Evolutionary conservation across 2,888 invertebrate species (phyloP), one percentile per base, ranked within the genome.

Genomic region (Ypsolopha scabrella): DNA sequence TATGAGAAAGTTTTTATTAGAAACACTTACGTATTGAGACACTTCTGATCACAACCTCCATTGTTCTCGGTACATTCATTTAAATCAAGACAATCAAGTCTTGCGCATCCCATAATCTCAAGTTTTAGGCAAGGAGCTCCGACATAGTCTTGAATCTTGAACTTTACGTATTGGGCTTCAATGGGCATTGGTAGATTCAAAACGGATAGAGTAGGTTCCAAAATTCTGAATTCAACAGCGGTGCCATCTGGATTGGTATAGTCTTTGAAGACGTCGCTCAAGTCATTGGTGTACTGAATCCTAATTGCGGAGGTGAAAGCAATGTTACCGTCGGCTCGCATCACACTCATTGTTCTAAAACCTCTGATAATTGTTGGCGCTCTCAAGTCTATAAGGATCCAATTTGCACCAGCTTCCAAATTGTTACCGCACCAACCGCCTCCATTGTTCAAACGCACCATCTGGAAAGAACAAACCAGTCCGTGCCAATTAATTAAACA

Each of bases 41-140:
- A 97, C 78, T 96, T 96, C 66, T 97, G 97, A 65, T 96, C 94
- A 74, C 97, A 97, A 11, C 96, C 96, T 10, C 97, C 97, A 66
- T 97, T 97, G 59, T 92, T 91, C 36, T 89, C 89, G 45, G 90
- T 89, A 68, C 97, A 97, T 71, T 97, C 97, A 65, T 97, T 96
- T 45, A 95, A 89, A 67, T 97, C 97, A 11, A 90, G 87, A 69
- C 97, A 97, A 67, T 97, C 96, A 59, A 96, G 87, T 59, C 96
- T 89, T 0, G 95, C 94, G 68, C 97, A 97, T 13, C 97, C 97
- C 95, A 96, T 96, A 39, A 96, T 88, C 87, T 97, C 97, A 54
- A 97, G 79, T 72, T 95, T 94, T 54, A 97, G 80, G 67, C 97
- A 97, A 0, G 97, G 97, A 0, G 96, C 95, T 7, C 92, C 93